Conservation (phyloP, 2,888 invertebrate species). For the Ormyrus rosae region DNA sequence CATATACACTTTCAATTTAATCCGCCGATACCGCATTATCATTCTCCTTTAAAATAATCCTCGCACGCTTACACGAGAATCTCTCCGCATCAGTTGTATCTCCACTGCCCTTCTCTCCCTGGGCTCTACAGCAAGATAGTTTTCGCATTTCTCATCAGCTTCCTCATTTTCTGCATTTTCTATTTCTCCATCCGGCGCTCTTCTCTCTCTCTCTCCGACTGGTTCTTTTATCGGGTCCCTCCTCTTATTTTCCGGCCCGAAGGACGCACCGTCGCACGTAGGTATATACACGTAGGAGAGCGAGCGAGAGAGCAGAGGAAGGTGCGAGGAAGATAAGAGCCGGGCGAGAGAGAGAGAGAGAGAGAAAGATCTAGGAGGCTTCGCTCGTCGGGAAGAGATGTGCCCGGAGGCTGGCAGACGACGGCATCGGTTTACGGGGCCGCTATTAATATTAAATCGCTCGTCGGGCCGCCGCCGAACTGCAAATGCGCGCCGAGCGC, state of each 20-base stretch:
- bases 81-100: no score
- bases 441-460: slow-evolving; percentile 54
- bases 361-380: not conserved
- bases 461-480: not conserved
- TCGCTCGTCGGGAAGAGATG: not conserved
- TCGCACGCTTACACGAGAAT: no score
- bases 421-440: slow-evolving; percentile 14
- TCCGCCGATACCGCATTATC: no score
- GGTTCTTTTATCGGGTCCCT: not conserved
- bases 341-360: slow-evolving; percentile 4
- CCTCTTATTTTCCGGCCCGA: not conserved
- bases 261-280: no score
- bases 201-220: slow-evolving; percentile 4
- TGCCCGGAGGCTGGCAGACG: not conserved
- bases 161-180: not conserved
- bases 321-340: slow-evolving; percentile 45
- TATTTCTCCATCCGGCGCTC: not conserved
- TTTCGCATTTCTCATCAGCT: no score
- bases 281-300: no score
- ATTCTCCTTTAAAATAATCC: no score
- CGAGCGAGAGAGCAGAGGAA: not conserved
- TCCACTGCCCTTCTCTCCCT: no score
- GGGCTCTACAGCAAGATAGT: no score
- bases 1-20: no score
- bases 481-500: not conserved